Evolutionary conservation across 2,113 vertebrate genomes (phyloP).

Genomic region (Istiophorus platypterus): DNA sequence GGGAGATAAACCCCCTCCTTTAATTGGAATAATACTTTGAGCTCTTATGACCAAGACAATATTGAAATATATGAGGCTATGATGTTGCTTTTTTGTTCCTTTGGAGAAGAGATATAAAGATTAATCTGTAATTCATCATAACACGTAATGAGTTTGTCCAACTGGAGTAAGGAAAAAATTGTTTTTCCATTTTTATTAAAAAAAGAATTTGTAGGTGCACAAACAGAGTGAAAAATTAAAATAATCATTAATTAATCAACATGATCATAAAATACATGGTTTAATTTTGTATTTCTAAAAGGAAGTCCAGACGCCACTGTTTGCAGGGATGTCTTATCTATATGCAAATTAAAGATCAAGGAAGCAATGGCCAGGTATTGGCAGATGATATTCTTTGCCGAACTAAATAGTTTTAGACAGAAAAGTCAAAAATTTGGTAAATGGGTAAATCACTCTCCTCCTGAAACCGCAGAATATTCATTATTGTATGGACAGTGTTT

Average conservation of each 20-base stretch:
- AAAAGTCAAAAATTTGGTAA: neutral
- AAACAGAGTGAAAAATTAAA: neutral
- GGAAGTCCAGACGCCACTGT: neutral
- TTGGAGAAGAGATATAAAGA: conserved; percentile 9
- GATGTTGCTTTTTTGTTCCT: conserved; percentile 25
- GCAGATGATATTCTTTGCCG: neutral
- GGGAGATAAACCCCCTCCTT: neutral
- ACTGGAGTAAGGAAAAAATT: neutral
- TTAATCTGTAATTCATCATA: conserved; percentile 11
- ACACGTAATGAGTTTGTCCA: conserved; percentile 4
- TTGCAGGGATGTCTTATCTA: no score
- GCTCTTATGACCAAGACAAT: neutral
- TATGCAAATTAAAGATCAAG: neutral
- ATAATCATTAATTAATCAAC: neutral
- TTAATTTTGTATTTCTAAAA: neutral
- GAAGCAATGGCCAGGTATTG: neutral
- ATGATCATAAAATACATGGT: neutral
- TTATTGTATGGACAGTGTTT: no score
- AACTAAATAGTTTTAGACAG: neutral
- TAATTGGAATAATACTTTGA: neutral
- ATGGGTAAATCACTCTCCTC: neutral
- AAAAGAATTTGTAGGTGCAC: neutral
- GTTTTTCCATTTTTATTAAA: neutral
- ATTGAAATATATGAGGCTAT: conserved; percentile 52
- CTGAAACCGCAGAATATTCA: neutral